Percentiles rank a stretch among this genome's conserved stretches.
These are phyloP conservation scores for Drymodes brunneopygia DNA, from an alignment of 2,113 vertebrate genomes.

Conservation along the genomic window DNA sequence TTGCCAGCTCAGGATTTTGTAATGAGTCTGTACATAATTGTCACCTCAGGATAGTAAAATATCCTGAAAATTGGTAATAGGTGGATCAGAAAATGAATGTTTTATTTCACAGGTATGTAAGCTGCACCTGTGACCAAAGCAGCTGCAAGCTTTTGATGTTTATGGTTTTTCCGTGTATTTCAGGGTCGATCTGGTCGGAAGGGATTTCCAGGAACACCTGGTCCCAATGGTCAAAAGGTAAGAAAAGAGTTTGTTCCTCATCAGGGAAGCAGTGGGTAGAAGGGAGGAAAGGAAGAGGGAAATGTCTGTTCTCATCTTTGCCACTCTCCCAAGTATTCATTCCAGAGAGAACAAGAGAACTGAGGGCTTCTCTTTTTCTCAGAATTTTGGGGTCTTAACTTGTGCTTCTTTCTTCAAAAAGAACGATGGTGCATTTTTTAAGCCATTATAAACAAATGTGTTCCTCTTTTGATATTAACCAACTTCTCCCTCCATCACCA, in stretches of 20 bases:
- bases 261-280: background rate
- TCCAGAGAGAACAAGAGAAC: background rate
- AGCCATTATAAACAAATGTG: background rate
- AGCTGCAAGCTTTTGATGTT: background rate
- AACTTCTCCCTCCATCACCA: background rate
- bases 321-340: background rate
- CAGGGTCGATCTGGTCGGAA: slow-evolving; percentile 87
- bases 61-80: background rate
- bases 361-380: background rate
- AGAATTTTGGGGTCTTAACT: background rate
- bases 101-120: background rate
- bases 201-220: slow-evolving; percentile 87
- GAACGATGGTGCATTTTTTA: background rate
- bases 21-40: background rate
- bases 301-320: background rate
- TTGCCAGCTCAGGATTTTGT: background rate
- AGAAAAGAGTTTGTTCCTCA: background rate
- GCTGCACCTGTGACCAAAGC: background rate
- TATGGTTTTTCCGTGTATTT: slow-evolving; percentile 55
- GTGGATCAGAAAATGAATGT: background rate
- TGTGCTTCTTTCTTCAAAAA: slow-evolving; percentile 34
- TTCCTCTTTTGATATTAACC: slow-evolving; percentile 2
- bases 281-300: background rate
- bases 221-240: slow-evolving; percentile 88
- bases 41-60: background rate